Conservation (phyloP, 2,113 vertebrate species). For the Podilymbus podiceps region DNA sequence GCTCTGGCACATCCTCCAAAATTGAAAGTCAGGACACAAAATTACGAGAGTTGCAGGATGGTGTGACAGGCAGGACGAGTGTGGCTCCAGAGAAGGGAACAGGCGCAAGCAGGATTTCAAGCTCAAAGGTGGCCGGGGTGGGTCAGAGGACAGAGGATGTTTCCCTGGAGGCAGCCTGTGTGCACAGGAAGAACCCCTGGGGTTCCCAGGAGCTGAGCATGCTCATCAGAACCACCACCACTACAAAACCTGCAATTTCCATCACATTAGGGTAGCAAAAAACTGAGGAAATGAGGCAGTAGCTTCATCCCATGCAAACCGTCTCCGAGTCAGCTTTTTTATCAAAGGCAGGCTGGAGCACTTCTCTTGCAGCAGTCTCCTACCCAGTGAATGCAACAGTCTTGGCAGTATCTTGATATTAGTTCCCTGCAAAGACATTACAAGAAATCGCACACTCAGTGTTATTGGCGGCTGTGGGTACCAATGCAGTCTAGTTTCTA, state of each 20-base stretch:
- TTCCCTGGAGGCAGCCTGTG: neutral
- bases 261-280: neutral
- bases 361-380: neutral
- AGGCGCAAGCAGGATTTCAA: neutral
- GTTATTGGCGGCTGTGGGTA: neutral
- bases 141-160: neutral
- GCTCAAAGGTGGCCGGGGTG: neutral
- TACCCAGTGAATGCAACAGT: neutral
- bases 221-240: neutral
- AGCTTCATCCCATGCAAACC: neutral
- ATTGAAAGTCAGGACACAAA: neutral
- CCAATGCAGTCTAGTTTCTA: neutral
- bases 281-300: neutral
- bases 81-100: neutral
- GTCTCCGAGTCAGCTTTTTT: neutral
- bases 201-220: neutral
- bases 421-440: neutral
- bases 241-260: neutral
- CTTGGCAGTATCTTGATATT: neutral
- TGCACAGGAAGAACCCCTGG: neutral
- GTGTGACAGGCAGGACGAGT: neutral
- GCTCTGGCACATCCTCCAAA: neutral
- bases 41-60: rapidly evolving
- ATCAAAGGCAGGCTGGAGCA: neutral
- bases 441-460: neutral